Evolutionary conservation across 2,888 invertebrate species (phyloP).

Genomic region (Molanna angustata): DNA sequence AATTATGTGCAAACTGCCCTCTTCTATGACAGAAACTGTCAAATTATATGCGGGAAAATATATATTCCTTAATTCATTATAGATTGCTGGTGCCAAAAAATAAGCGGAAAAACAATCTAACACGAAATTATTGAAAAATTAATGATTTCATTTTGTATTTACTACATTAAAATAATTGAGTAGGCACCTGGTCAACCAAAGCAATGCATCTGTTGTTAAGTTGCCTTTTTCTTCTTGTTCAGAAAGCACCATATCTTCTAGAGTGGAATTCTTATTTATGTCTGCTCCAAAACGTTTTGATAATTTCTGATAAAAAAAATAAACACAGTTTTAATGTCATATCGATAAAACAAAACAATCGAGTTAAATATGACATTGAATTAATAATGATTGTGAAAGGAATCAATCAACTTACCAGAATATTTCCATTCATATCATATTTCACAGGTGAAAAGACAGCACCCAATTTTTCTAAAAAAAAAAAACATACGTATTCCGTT

Average conservation of each 20-base stretch:
- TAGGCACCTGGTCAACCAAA: slow-evolving; percentile 71
- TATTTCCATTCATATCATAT: slow-evolving; percentile 74
- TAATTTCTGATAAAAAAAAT: slow-evolving; percentile 19
- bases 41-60: too few relatives aligned
- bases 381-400: too few relatives aligned
- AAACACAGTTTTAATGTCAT: slow-evolving; percentile 5
- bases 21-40: too few relatives aligned
- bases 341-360: background rate
- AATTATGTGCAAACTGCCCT: too few relatives aligned
- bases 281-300: slow-evolving; percentile 51
- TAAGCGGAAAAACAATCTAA: too few relatives aligned
- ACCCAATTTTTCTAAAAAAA: slow-evolving; percentile 67
- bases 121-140: background rate
- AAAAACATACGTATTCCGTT: slow-evolving; percentile 6
- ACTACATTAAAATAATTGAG: background rate
- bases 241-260: slow-evolving; percentile 66
- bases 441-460: slow-evolving; percentile 70
- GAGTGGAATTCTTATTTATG: slow-evolving; percentile 52
- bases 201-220: slow-evolving; percentile 60
- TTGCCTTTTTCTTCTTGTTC: slow-evolving; percentile 56
- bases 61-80: too few relatives aligned
- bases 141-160: background rate
- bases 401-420: slow-evolving; percentile 51
- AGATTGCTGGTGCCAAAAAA: too few relatives aligned
- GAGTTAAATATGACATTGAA: background rate